Evolutionary conservation across 2,797 vertebrate species (phyloP), one percentile per base, ranked within the genome.

Genomic region (Salarias fasciatus): DNA sequence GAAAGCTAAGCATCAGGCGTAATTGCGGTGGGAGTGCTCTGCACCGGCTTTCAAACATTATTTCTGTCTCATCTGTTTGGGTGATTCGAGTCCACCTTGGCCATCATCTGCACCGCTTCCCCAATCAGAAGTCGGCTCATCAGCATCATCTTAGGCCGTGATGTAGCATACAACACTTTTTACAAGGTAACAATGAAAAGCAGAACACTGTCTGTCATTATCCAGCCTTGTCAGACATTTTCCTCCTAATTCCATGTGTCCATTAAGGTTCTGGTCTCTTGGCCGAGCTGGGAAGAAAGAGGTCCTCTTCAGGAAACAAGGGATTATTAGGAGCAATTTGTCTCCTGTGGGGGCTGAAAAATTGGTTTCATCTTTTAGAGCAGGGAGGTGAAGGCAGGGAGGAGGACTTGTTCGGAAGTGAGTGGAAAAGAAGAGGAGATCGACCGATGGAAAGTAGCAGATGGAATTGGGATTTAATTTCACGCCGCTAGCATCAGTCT

Each of bases 271-370:
- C 69, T 53, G 67, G 70, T 81, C 69, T 77, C 67, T 69, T 72
- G 55, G 54, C 63, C 48, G 66, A 72, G 65, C 36, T 46, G 51
- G 58, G 63, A 71, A 75, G 72, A 71, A 85, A 84, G 59, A 80
- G 71, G 53, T 69, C 74, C 80, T 87, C 79, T 87, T 78, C 64
- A 81, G 82, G 86, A 87, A 89, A 88, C 75, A 38, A 88, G 77
- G 77, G 83, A 87, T 88, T 88, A 89, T 92, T 91, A 90, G 76
- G 51, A 80, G 86, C 85, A 84, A 92, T 93, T 90, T 91, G 77
- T 82, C 74, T 80, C 64, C 51, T 54, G 75, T 37, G 31, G 68
- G 54, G 63, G 63, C 69, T 76, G 75, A 80, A 79, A 86, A 88
- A 89, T 88, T 77, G 85, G 81, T 79, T 79, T 74, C 63, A 87